Base-by-base conservation (phyloP, 2,797 vertebrate genomes). In the Synaphobranchus kaupii region DNA sequence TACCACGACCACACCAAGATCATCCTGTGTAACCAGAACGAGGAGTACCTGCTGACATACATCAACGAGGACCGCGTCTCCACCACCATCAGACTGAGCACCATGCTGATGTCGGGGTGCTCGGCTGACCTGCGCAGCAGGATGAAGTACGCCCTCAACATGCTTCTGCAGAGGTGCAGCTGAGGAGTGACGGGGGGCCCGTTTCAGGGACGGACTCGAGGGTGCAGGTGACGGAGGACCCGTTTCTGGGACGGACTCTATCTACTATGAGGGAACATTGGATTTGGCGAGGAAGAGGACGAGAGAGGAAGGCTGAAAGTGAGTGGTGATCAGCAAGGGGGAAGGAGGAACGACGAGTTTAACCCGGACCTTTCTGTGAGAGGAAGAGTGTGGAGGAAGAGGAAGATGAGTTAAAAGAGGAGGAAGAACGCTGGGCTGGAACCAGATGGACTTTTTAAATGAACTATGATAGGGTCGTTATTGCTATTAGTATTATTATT, bases 1-100 rank as follows among this genome's bases (percentile, higher is more conserved):
- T 99, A 99, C 92, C 99, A 99, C 0, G 98, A 99, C 93, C 99
- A 99, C 94, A 99, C 99, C 0, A 99, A 99, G 94, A 97, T 99
- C 87, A 99, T 99, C 88, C 96, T 99, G 91, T 98, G 97, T 89
- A 98, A 95, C 93, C 97, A 98, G 92, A 97, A 89, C 86, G 98
- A 99, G 22, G 98, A 99, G 86, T 99, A 96, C 93, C 95, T 99
- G 91, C 96, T 99, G 89, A 99, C 98, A 0, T 99, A 99, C 92
- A 99, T 99, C 93, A 99, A 99, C 1, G 98, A 99, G 92, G 99
- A 99, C 20, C 96, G 99, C 5, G 93, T 98, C 87, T 99, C 99
- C 31, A 96, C 98, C 88, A 98, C 97, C 6, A 97, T 99, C 93
- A 95, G 93, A 58, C 94, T 99, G 89, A 97, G 97, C 83, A 95